Percentiles rank a stretch among this genome's conserved stretches.
Conservation (phyloP, 2,113 vertebrate species). For the Camelus bactrianus region DNA sequence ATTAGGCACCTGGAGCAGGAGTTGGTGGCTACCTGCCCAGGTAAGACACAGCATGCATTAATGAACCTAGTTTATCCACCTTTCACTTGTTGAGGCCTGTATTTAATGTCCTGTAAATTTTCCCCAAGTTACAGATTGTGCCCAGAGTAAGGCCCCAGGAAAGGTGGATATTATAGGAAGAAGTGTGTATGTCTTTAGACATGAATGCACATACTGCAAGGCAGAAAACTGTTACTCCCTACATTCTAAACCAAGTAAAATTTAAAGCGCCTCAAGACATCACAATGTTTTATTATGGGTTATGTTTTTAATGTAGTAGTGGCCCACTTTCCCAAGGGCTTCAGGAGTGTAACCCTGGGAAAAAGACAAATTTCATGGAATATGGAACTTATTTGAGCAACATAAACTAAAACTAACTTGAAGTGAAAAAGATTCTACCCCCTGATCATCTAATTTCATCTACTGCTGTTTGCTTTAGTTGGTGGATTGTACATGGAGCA, state of each 20-base stretch:
- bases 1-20: background rate
- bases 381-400: constrained; percentile 6
- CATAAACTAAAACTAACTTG: background rate
- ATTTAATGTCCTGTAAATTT: background rate
- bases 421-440: background rate
- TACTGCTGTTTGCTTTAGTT: background rate
- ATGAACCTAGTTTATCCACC: background rate
- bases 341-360: background rate
- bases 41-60: background rate
- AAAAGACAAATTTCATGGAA: background rate
- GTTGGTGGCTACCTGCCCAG: background rate
- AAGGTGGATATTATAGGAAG: background rate
- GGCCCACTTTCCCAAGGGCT: background rate
- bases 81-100: background rate
- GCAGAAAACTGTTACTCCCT: background rate
- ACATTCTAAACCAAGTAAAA: background rate
- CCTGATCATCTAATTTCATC: background rate
- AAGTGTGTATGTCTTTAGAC: background rate
- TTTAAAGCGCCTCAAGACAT: background rate
- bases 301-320: background rate
- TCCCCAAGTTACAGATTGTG: background rate
- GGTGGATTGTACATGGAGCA: background rate
- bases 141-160: background rate
- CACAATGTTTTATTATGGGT: background rate
- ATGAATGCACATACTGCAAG: background rate